These are phyloP conservation scores for Drosophila hamatofila DNA, from an alignment of 2,888 invertebrate species.

Conservation along the genomic window DNA sequence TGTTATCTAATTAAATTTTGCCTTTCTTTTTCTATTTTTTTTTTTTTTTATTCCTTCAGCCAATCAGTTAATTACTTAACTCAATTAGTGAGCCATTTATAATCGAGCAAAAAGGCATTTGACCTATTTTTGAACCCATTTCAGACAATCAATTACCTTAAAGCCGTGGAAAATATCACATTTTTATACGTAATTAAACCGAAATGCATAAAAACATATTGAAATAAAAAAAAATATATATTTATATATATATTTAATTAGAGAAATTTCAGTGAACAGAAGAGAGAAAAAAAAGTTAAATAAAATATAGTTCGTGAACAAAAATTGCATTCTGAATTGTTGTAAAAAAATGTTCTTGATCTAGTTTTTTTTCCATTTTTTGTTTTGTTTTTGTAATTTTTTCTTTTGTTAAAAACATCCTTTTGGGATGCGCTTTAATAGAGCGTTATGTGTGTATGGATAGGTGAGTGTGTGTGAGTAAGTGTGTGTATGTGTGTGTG, in stretches of 20 bases:
- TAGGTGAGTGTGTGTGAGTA: conserved; percentile 18
- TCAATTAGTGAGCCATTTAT: conserved; percentile 29
- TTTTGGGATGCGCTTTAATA: conserved; percentile 61
- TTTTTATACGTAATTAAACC: conserved; percentile 44
- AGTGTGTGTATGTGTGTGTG: conserved; percentile 29
- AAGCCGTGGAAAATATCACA: conserved; percentile 69
- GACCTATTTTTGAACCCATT: conserved; percentile 25
- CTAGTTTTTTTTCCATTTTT: conserved; percentile 27
- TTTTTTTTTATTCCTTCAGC: neutral
- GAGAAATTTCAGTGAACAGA: conserved; percentile 27
- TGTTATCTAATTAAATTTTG: neutral
- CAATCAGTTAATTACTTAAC: conserved; percentile 46
- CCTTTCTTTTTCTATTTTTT: neutral
- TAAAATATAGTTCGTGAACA: conserved; percentile 30
- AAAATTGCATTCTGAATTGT: conserved; percentile 73
- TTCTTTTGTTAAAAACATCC: conserved; percentile 45
- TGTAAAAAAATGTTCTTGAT: conserved; percentile 46
- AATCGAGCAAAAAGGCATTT: neutral
- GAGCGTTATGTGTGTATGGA: conserved; percentile 51
- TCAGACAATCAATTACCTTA: conserved; percentile 44
- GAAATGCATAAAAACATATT: conserved; percentile 22
- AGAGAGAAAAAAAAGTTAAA: conserved; percentile 16
- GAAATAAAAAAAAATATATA: neutral
- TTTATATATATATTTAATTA: conserved; percentile 21
- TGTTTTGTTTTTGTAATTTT: conserved; percentile 31